phyloP scores from a whole-genome alignment of 1,140 invertebrate species.

The Pseudomyrmex dendroicus region DNA sequence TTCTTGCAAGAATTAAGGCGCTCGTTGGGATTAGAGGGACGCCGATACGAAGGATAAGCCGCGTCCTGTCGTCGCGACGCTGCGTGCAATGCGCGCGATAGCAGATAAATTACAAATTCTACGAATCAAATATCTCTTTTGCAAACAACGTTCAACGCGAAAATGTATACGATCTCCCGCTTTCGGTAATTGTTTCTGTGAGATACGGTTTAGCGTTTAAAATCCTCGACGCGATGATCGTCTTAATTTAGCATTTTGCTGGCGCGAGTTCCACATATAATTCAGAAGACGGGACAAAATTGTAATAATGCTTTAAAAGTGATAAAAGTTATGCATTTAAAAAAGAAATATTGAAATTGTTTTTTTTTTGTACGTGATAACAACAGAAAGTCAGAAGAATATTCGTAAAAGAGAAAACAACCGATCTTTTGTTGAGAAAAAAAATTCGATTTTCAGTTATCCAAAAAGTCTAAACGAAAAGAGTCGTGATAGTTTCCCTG shows the following conservation, averaged over 20 bases:
- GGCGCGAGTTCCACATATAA: not conserved
- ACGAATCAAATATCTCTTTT: conserved; percentile 52
- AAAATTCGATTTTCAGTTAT: conserved; percentile 34
- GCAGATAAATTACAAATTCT: conserved; percentile 60
- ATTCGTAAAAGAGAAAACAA: not conserved
- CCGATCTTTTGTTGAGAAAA: not conserved
- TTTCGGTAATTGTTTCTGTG: conserved; percentile 10
- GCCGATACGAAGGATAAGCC: conserved; percentile 57
- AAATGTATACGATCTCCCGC: conserved; percentile 19
- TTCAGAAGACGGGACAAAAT: too few relatives aligned
- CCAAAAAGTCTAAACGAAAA: conserved; percentile 22
- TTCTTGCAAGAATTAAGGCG: conserved; percentile 51
- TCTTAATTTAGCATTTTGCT: conserved; percentile 12
- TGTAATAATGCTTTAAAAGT: too few relatives aligned
- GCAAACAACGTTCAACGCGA: conserved; percentile 34
- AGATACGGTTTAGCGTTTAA: conserved; percentile 6
- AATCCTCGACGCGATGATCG: conserved; percentile 10
- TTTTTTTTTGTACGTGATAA: too few relatives aligned
- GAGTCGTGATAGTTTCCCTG: conserved; percentile 20
- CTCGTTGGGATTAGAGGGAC: conserved; percentile 50
- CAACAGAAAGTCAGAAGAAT: not conserved
- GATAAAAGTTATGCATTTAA: too few relatives aligned
- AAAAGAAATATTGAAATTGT: too few relatives aligned
- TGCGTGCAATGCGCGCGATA: conserved; percentile 50
- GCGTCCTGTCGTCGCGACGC: conserved; percentile 34